These are phyloP conservation scores for Phoenicopterus ruber DNA, from an alignment of 2,113 vertebrate species.

Conservation along the genomic window DNA sequence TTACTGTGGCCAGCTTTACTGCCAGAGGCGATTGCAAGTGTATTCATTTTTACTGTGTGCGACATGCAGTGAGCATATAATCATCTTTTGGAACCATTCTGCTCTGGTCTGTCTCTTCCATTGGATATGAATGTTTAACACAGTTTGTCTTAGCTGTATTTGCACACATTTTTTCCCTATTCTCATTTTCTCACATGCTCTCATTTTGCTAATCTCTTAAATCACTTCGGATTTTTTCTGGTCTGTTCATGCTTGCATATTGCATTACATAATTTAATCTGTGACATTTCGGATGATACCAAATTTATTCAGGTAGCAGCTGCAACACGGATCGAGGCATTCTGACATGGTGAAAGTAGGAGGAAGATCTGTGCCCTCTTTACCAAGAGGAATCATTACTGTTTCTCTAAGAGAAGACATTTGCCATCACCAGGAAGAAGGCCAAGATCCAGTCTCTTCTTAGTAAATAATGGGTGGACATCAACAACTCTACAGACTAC, in stretches of 20 bases:
- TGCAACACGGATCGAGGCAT: background rate
- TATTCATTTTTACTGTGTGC: background rate
- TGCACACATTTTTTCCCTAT: background rate
- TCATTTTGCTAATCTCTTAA: background rate
- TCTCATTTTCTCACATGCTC: background rate
- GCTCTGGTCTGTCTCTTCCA: background rate
- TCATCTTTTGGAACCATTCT: background rate
- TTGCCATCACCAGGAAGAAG: background rate
- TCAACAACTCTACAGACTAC: background rate
- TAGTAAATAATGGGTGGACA: background rate
- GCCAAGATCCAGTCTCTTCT: background rate
- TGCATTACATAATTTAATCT: background rate
- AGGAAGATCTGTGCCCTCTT: background rate
- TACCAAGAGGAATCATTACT: background rate
- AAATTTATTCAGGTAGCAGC: background rate
- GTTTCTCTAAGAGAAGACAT: background rate
- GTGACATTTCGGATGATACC: background rate
- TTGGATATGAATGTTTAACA: background rate
- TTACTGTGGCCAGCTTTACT: slow-evolving; percentile 4
- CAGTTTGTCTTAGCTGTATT: background rate
- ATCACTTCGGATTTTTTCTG: background rate
- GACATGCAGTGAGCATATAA: background rate
- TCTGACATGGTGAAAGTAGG: background rate
- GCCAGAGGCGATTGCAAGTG: background rate
- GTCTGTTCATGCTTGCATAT: background rate